Conservation (phyloP, 2,113 vertebrate species). For the Mus musculus region DNA sequence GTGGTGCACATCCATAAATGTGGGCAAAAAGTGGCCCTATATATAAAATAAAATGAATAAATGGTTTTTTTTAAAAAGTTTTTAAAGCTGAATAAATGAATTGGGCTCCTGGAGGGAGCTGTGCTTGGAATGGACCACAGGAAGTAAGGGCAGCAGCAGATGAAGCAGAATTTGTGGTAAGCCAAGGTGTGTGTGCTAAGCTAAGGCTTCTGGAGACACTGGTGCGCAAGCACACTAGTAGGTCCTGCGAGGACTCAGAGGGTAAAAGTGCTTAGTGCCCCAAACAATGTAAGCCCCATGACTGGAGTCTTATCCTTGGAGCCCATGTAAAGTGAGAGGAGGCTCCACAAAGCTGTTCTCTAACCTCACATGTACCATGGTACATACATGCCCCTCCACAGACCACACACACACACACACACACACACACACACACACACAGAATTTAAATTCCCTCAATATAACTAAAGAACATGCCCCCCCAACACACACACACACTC, state of each 20-base stretch:
- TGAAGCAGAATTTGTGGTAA: background rate
- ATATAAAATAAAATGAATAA: background rate
- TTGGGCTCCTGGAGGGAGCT: background rate
- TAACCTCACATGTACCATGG: background rate
- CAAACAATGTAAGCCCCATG: background rate
- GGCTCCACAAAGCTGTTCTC: background rate
- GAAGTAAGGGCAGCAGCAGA: background rate
- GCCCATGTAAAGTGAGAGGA: background rate
- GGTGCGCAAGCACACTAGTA: no score
- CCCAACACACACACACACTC: background rate
- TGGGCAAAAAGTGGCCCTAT: background rate
- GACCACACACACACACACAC: background rate
- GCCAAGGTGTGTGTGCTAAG: background rate
- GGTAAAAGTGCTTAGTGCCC: background rate
- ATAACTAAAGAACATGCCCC: no score
- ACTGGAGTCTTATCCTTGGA: background rate
- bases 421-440: background rate
- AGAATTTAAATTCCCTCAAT: no score
- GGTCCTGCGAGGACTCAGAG: background rate
- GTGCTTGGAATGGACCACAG: background rate
- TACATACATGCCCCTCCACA: background rate
- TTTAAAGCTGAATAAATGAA: background rate
- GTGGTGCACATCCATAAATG: background rate
- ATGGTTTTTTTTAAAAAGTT: background rate
- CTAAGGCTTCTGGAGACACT: background rate